These are phyloP conservation scores for Orbicella faveolata DNA, from an alignment of 64 coral and sea anemone genomes.

Conservation along the genomic window DNA sequence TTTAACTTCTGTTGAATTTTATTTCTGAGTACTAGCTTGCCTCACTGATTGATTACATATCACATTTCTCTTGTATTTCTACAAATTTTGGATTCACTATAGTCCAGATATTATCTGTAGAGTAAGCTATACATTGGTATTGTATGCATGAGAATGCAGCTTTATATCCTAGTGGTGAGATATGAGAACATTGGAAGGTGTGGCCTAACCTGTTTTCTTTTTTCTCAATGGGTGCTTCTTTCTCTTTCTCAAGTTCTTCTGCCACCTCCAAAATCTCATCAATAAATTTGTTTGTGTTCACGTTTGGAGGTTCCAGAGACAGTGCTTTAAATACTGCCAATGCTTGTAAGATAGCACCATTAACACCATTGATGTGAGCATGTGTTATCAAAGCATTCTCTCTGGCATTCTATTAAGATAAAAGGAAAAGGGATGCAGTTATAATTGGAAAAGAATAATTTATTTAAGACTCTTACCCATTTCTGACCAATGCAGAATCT, in stretches of 20 bases:
- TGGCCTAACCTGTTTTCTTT: not conserved
- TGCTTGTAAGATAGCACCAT: constrained; percentile 90
- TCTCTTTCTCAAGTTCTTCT: constrained; percentile 40
- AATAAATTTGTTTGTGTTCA: constrained; percentile 66
- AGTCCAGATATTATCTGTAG: too few species aligned
- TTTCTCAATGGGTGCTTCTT: not conserved
- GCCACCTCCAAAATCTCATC: constrained; percentile 77
- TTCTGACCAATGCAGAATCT: too few species aligned
- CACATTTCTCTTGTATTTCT: too few species aligned
- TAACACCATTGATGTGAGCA: constrained; percentile 75
- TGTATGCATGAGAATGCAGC: not conserved
- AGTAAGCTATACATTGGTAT: too few species aligned
- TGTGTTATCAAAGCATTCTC: constrained; percentile 90
- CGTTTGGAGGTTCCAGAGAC: constrained; percentile 43
- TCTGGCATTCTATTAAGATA: constrained; percentile 60
- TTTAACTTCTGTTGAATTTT: too few species aligned
- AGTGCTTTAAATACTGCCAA: constrained; percentile 70
- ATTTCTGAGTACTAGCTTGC: too few species aligned
- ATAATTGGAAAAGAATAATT: too few species aligned
- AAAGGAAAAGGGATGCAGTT: not conserved
- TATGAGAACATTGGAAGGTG: not conserved
- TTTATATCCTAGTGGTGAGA: not conserved
- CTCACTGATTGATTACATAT: too few species aligned
- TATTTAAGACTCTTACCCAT: too few species aligned
- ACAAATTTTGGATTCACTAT: too few species aligned